Evolutionary conservation across 2,888 invertebrate genomes (phyloP), one percentile per base, ranked within the genome.

Genomic region (Tiphia femorata): DNA sequence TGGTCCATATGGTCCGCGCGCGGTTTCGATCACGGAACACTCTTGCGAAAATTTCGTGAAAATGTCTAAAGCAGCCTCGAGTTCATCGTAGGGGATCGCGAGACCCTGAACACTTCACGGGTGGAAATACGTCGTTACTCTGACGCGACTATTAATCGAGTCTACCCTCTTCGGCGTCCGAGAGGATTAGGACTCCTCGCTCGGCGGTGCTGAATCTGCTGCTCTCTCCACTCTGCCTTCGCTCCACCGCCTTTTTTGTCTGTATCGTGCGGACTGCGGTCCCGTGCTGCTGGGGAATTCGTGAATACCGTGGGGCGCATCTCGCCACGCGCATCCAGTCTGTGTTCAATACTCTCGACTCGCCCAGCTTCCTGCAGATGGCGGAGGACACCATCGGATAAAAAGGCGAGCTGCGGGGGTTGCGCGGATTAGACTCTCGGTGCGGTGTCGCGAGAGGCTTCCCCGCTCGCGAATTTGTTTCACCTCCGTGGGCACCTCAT

Each of bases 311-410:
- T n/a, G n/a, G n/a, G 78, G 83, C 83, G 83, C 83, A 83, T 74
- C 78, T 74, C 73, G 69, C 70, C 72, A 73, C 78, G 83, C 83
- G 83, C 83, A 83, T 79, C 78, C 73, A 75, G 77, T 72, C 80
- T 81, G 83, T 83, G 83, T 83, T 83, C 83, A 81, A 83, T 83
- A 83, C 81, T 72, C 73, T 50, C 62, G 64, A 64, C 73, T 78
- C 64, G 66, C 76, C 60, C 81, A 83, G 80, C 82, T 78, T 81
- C 82, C 83, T 79, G 75, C 74, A 83, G 83, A 80, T 81, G 82
- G 82, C 82, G 73, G 65, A 65, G 62, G 66, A 65, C 61, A 44
- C 12, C 29, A 20, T 16, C 43, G 59, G 46, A 49, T 49, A 48
- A 51, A 44, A 35, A 19, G n/a, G 30, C 25, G 14, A 41, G 16